These are phyloP conservation scores for Loriculus beryllinus DNA, from an alignment of 2,797 vertebrate species.

Conservation along the genomic window DNA sequence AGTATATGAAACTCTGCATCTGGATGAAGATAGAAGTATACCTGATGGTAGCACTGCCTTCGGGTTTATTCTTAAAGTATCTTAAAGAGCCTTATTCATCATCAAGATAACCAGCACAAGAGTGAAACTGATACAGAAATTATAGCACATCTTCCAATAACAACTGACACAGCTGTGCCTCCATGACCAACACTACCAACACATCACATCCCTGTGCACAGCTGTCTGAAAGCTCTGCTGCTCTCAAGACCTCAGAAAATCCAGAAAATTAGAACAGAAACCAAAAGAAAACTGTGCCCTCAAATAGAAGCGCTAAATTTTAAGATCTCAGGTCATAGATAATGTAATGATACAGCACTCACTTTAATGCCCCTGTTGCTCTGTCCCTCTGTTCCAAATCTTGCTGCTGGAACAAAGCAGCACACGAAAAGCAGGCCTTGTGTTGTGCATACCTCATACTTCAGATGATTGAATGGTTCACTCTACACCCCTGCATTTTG, in stretches of 20 bases:
- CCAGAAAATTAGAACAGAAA: neutral
- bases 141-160: neutral
- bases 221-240: neutral
- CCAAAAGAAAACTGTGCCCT: neutral
- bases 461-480: neutral
- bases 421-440: neutral
- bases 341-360: neutral
- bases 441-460: neutral
- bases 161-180: neutral
- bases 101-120: neutral
- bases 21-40: neutral
- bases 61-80: neutral
- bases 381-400: neutral
- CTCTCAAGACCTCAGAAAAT: neutral
- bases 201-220: neutral
- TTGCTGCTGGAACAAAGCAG: neutral
- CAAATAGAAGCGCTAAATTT: neutral
- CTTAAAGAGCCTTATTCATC: neutral
- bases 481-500: neutral
- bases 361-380: neutral
- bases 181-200: neutral
- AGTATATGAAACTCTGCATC: neutral
- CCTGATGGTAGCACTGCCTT: neutral
- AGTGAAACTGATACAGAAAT: neutral
- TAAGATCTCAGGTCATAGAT: neutral